Evolutionary conservation across 2,113 vertebrate species (phyloP), one percentile per base, ranked within the genome.

Genomic region (Scopus umbretta): DNA sequence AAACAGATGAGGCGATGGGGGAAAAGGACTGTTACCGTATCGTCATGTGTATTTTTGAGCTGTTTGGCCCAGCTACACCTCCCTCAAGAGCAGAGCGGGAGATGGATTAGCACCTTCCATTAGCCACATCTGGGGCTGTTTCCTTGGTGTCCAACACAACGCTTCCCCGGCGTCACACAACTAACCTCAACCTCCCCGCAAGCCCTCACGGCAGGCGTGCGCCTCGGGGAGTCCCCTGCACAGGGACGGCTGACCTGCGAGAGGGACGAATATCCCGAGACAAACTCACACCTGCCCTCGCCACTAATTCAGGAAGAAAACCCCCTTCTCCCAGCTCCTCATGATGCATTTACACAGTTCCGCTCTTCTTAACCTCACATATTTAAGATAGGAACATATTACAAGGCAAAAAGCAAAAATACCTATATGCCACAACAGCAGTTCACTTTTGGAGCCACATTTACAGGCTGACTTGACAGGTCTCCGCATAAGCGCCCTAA

Each of bases 51-150:
- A 65, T 52, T 92, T 78, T 59, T 67, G 74, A 78, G 86, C 84
- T 76, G 32, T 34, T 75, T 68, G 94, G 67, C 90, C 82, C 95
- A 96, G 61, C 88, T 40, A 47, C 68, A 49, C 38, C 84, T 92
- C 91, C 87, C 61, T 42, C 53, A 65, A 21, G 42, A 52, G 26
- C 55, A 45, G 43, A 27, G 66, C 92, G 86, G 70, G 76, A 56
- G 79, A 65, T 58, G 79, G 68, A 56, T 7, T 9, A 80, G 58
- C 72, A 27, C 9, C 82, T 88, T 62, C 70, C 72, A 19, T 18
- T 9, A 84, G 61, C 83, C 94, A n/a, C 53, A 82, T 34, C 38
- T 71, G 80, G 72, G 56, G 80, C 50, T n/a, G 8, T 42, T 40
- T 29, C 61, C 61, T 27, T 9, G 61, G 61, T 18, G 17, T 40